Conservation (phyloP, 2,888 invertebrate species). For the Perizoma flavofasciatum region DNA sequence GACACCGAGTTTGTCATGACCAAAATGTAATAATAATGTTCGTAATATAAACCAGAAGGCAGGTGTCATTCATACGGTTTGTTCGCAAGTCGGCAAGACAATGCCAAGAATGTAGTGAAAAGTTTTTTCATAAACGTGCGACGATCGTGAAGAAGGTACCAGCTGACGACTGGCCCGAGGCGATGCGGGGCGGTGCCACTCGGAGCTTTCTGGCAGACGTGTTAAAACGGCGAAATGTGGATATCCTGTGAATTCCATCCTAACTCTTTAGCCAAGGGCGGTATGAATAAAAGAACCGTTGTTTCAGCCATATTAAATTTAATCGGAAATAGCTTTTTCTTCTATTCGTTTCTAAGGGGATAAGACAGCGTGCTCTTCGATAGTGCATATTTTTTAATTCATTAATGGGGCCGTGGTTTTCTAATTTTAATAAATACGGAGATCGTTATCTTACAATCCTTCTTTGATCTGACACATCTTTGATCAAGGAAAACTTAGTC, state of each 20-base stretch:
- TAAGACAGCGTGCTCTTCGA: constrained; percentile 19
- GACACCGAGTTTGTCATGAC: no score
- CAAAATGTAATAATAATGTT: no score
- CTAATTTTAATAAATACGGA: neutral
- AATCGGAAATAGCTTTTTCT: constrained; percentile 34
- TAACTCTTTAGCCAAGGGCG: constrained; percentile 57
- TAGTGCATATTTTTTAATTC: constrained; percentile 11
- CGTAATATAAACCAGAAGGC: neutral
- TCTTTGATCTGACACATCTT: constrained; percentile 1
- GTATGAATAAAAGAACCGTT: constrained; percentile 58
- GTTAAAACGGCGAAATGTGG: constrained; percentile 73
- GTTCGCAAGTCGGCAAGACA: constrained; percentile 57
- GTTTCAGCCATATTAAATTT: constrained; percentile 35
- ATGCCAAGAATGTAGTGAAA: constrained; percentile 71
- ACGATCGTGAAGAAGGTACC: constrained; percentile 63
- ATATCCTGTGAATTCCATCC: constrained; percentile 72
- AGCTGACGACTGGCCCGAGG: constrained; percentile 77
- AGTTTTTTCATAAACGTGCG: constrained; percentile 82
- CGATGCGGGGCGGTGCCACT: constrained; percentile 58
- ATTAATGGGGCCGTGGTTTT: neutral
- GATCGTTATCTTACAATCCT: neutral
- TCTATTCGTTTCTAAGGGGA: constrained; percentile 22
- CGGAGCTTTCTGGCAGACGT: constrained; percentile 75
- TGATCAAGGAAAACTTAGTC: constrained; percentile 9
- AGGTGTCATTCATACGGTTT: constrained; percentile 26